Base-by-base conservation (phyloP, 2,888 invertebrate genomes). In the Drosophila kambysellisi region DNA sequence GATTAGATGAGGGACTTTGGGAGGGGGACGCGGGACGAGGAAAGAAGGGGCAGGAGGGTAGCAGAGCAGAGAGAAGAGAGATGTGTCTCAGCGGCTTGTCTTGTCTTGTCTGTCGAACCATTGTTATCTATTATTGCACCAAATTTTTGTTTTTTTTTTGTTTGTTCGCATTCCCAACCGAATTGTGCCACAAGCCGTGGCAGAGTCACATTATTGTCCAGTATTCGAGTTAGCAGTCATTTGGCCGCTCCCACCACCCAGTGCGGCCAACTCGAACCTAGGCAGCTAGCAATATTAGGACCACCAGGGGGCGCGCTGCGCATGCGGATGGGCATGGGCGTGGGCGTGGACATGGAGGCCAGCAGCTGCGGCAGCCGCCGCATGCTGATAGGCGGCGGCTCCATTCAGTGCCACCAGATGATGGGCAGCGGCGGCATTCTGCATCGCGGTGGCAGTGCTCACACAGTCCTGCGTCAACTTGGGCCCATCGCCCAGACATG, bases 401-500 rank as follows among this genome's bases (percentile, higher is more conserved):
- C 90, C 87, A 11, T 87, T 87, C 2, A 87, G 25, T 0, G 90
- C 86, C 30, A 90, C 87, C 77, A 87, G 37, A 50, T 90, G 87
- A 53, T 87, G 87, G 4, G 92, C 91, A 8, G 85, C 92, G 20
- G 87, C 93, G 12, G 92, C 87, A 80, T 93, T 93, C 60, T 93
- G 93, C 92, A 87, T 92, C 2, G 95, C 94, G 0, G 95, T 94
- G 17, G 92, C 91, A 0, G 92, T 90, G 59, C 83, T 88, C 0
- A 93, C 94, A 33, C 93, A 92, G 0, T 95, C 95, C 54, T 94
- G 95, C 3, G 95, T 94, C 64, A 92, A 63, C 65, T 91, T 91
- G 43, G 89, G 83, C 43, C 91, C 94, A 61, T 95, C 95, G 11
- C 95, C 95, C 15, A 96, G 93, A 89, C 98, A 99, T 0, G 98